phyloP scores from a whole-genome alignment of 2,888 invertebrate genomes.

The Hetaerina titia region DNA sequence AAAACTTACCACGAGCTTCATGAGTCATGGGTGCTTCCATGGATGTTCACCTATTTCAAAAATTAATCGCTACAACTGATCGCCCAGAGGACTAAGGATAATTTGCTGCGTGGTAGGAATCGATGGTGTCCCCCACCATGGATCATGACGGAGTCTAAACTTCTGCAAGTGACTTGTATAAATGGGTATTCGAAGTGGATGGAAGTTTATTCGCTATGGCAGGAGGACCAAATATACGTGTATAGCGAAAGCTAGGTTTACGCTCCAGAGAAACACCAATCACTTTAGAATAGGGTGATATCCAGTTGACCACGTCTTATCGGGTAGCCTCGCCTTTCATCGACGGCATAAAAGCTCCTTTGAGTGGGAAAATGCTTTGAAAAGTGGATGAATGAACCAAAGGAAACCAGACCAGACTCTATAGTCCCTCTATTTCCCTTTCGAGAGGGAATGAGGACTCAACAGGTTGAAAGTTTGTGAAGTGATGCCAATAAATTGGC shows the following conservation, averaged over 20 bases:
- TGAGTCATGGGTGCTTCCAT: no score
- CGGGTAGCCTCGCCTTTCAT: neutral
- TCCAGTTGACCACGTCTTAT: neutral
- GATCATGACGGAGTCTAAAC: no score
- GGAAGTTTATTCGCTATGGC: no score
- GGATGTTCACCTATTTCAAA: no score
- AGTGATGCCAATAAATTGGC: neutral
- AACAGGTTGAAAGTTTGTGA: constrained; percentile 51
- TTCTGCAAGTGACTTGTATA: no score
- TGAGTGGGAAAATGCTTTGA: neutral
- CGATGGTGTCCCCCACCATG: no score
- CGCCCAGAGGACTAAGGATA: no score
- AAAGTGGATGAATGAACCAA: neutral
- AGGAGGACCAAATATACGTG: no score
- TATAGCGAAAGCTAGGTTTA: neutral
- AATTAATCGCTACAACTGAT: no score
- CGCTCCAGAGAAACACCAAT: neutral
- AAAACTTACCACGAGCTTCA: no score
- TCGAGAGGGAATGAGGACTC: neutral
- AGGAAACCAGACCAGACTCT: neutral
- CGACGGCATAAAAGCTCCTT: neutral
- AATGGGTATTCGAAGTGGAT: no score
- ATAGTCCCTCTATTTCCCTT: neutral
- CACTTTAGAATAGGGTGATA: neutral
- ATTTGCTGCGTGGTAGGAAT: no score